Conservation (phyloP, 2,113 vertebrate species). For the Phaethon lepturus region DNA sequence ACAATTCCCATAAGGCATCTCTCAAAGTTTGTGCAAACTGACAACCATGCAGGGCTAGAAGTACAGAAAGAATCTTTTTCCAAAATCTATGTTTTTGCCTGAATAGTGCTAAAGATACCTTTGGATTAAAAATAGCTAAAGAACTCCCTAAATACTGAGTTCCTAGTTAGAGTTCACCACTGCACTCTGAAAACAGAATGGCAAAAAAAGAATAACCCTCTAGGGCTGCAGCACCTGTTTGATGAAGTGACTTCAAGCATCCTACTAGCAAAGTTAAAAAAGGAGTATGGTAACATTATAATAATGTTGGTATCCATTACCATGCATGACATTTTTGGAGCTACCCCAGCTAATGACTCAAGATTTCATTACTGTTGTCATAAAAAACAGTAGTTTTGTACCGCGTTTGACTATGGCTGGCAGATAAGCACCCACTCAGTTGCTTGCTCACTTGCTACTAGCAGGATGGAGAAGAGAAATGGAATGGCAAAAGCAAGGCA, state of each 20-base stretch:
- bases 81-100: neutral
- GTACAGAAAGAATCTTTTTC: neutral
- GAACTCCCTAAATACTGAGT: neutral
- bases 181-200: neutral
- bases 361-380: neutral
- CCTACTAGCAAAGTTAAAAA: neutral
- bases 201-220: neutral
- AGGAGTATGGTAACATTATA: neutral
- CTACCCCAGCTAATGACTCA: neutral
- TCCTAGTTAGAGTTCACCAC: neutral
- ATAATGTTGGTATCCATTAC: neutral
- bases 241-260: neutral
- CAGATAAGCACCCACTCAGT: neutral
- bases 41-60: neutral
- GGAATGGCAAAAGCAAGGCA: fast-evolving
- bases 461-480: neutral
- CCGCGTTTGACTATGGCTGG: neutral
- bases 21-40: neutral
- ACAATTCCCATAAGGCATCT: neutral
- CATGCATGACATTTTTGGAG: neutral
- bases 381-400: neutral
- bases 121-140: neutral
- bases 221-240: neutral
- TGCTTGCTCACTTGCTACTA: neutral
- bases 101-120: neutral